phyloP scores from a whole-genome alignment of 2,113 vertebrate genomes.

The Egretta garzetta region DNA sequence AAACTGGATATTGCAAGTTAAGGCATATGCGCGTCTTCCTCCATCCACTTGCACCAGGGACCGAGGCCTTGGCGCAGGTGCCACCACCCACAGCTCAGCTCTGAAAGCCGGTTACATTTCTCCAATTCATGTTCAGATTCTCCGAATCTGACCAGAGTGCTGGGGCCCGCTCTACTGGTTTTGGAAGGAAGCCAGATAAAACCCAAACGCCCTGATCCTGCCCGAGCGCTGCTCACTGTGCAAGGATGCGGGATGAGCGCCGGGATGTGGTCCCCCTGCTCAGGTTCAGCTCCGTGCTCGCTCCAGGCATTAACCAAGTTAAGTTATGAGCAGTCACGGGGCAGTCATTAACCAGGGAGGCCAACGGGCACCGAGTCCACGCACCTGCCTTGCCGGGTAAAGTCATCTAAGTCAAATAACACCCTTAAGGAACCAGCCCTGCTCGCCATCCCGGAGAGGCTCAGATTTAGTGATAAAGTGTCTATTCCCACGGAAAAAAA shows the following conservation, averaged over 20 bases:
- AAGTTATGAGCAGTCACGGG: neutral
- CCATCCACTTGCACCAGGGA: fast-evolving
- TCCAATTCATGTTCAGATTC: fast-evolving
- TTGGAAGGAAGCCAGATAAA: neutral
- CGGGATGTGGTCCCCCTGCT: fast-evolving
- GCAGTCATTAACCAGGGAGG: conserved; percentile 32
- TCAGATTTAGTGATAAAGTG: neutral
- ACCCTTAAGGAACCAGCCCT: neutral
- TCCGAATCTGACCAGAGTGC: neutral
- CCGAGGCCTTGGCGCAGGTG: fast-evolving
- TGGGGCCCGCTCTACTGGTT: fast-evolving
- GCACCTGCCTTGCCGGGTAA: neutral
- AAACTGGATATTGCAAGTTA: neutral
- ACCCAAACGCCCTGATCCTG: fast-evolving
- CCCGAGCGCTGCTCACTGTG: fast-evolving
- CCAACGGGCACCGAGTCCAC: fast-evolving
- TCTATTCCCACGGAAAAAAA: neutral
- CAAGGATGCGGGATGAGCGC: neutral
- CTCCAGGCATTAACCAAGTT: neutral
- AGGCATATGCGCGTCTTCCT: neutral
- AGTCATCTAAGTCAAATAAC: neutral
- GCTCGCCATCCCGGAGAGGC: fast-evolving
- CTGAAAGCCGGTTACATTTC: fast-evolving
- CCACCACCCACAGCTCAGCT: neutral
- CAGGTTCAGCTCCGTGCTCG: neutral